Base-by-base conservation (phyloP, 2,888 invertebrate species). In the Epinotia bilunana region DNA sequence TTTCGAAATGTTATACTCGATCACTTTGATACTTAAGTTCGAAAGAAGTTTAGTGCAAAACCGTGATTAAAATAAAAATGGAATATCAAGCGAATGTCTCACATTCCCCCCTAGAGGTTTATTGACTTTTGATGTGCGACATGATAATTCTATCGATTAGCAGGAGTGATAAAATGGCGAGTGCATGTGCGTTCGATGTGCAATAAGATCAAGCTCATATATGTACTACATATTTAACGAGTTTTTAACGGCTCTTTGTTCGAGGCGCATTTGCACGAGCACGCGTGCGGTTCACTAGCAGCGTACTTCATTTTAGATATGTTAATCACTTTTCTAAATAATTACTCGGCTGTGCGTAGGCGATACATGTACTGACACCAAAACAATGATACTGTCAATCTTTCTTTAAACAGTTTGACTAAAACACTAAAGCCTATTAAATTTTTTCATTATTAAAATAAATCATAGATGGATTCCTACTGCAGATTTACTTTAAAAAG, bases 191-290 rank as follows among this genome's bases (percentile, higher is more conserved):
- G 80, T 84, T 82, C 80, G 79, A 81, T 81, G 80, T 82, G 80
- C 83, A 86, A 83, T 84, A 83, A 86, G 85, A 84, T 88, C 84
- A 75, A 82, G 80, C 80, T 83, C 82, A 80, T 82, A 79, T 83
- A n/a, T n/a, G n/a, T n/a, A n/a, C n/a, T n/a, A 82, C 83, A 83
- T 79, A 82, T 83, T 86, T 83, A 81, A 86, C 84, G 83, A 80
- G 82, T 81, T 83, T 83, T 83, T 85, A 87, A 86, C 84, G 81
- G 83, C 83, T 87, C 88, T 88, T 88, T 88, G 89, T 88, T 87
- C 81, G 79, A 74, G 80, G 77, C 79, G 79, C 81, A 86, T 84
- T 84, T 82, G 80, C 83, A 83, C 85, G 81, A 80, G 81, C 87
- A 87, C 85, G 87, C 86, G 89, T 83, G 80, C 76, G 81, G 79